These are phyloP conservation scores for Aporophyla nigra DNA, from an alignment of 2,888 invertebrate species.

Conservation along the genomic window DNA sequence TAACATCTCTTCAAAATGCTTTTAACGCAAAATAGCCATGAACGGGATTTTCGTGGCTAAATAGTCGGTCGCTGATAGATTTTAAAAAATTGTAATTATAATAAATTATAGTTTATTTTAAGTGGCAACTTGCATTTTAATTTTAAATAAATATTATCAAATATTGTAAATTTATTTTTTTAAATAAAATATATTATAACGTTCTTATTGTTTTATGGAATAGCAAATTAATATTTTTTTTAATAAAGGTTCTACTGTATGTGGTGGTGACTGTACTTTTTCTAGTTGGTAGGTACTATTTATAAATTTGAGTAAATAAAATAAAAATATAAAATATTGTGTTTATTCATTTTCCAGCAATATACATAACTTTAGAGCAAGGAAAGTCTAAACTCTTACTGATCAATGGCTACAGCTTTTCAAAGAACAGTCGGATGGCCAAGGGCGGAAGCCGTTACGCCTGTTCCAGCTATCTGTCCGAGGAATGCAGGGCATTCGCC, in stretches of 20 bases:
- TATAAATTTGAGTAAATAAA: too few species aligned
- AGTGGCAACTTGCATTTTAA: neutral
- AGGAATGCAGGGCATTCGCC: constrained; percentile 52
- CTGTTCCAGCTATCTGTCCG: constrained; percentile 66
- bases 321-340: neutral
- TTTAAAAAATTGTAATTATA: neutral
- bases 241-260: neutral
- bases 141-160: neutral
- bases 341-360: constrained; percentile 51
- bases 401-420: constrained; percentile 69
- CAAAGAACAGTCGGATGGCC: constrained; percentile 59
- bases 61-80: neutral
- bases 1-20: neutral
- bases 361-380: constrained; percentile 59
- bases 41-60: neutral
- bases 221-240: neutral
- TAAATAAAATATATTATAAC: neutral
- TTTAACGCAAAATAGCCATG: neutral
- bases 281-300: neutral
- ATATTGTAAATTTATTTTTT: too few species aligned
- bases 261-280: neutral
- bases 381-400: constrained; percentile 64
- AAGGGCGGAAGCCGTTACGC: constrained; percentile 67
- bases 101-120: neutral
- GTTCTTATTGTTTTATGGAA: neutral